A percentile compares a stretch with the other conserved stretches of the same genome.
Evolutionary conservation across 2,113 vertebrate species (phyloP).

Genomic region (Elephantulus edwardii): DNA sequence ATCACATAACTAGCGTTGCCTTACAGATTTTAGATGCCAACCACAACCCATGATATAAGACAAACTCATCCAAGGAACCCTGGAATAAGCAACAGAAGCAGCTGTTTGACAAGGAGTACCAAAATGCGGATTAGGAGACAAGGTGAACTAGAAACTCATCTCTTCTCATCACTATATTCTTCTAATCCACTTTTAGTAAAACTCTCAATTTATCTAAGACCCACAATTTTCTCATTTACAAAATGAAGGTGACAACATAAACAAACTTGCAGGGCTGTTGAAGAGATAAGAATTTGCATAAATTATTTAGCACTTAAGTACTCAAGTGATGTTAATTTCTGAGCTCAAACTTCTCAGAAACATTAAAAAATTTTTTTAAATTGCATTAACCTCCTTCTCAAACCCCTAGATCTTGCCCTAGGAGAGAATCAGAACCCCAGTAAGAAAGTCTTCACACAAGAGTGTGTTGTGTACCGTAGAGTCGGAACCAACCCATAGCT

Average conservation of each 20-base stretch:
- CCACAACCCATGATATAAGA: background rate
- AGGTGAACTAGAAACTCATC: background rate
- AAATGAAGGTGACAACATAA: background rate
- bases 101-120: background rate
- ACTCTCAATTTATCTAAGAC: background rate
- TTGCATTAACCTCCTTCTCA: background rate
- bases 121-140: background rate
- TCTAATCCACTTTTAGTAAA: background rate
- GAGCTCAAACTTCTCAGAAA: background rate
- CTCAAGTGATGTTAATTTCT: background rate
- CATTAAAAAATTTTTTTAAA: background rate
- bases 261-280: background rate
- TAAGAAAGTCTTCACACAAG: too few relatives aligned
- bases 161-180: background rate
- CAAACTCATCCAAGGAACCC: background rate
- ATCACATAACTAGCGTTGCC: background rate
- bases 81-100: background rate
- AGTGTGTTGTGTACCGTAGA: too few relatives aligned
- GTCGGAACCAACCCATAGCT: too few relatives aligned
- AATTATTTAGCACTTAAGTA: background rate
- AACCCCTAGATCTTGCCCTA: background rate
- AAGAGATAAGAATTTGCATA: background rate
- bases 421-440: conserved; percentile 14
- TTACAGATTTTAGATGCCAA: background rate
- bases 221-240: background rate